A percentile compares a stretch with the other conserved stretches of the same genome.
Evolutionary conservation across 1,140 invertebrate genomes (phyloP).

Genomic region (Heliconius hermathena): DNA sequence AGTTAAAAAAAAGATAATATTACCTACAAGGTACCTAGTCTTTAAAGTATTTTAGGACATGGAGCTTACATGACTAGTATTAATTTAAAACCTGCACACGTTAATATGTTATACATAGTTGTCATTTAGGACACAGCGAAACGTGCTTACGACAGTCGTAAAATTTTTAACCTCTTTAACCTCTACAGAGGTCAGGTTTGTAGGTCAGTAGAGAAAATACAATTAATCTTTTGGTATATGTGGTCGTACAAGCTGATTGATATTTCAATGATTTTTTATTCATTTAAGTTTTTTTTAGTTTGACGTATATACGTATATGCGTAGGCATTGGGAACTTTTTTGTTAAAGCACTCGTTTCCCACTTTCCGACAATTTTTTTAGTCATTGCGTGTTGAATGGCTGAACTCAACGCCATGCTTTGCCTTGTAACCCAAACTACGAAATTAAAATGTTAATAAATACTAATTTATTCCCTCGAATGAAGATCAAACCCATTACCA

Average conservation of each 20-base stretch:
- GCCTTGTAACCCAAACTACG: neutral
- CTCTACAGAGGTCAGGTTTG: slow-evolving; percentile 12
- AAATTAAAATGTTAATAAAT: neutral
- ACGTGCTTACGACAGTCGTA: slow-evolving; percentile 4
- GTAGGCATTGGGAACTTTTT: too few species aligned
- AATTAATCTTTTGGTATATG: neutral
- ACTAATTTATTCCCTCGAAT: neutral
- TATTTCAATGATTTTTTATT: neutral
- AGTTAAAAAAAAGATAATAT: neutral
- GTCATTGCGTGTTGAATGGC: neutral
- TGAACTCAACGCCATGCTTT: neutral
- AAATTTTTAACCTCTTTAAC: slow-evolving; percentile 12
- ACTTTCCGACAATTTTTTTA: neutral
- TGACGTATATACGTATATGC: too few species aligned
- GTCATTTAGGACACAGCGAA: slow-evolving; percentile 17
- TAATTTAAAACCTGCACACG: slow-evolving; percentile 5
- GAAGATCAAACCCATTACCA: too few species aligned
- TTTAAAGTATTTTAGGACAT: neutral
- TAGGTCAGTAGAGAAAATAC: slow-evolving; percentile 32
- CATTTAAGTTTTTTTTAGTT: neutral
- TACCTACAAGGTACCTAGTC: neutral
- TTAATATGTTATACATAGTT: slow-evolving; percentile 21
- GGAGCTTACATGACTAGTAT: neutral
- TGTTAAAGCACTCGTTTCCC: too few species aligned
- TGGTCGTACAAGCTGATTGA: neutral